Evolutionary conservation across 2,113 vertebrate species (phyloP).

Genomic region (Nothocercus julius): DNA sequence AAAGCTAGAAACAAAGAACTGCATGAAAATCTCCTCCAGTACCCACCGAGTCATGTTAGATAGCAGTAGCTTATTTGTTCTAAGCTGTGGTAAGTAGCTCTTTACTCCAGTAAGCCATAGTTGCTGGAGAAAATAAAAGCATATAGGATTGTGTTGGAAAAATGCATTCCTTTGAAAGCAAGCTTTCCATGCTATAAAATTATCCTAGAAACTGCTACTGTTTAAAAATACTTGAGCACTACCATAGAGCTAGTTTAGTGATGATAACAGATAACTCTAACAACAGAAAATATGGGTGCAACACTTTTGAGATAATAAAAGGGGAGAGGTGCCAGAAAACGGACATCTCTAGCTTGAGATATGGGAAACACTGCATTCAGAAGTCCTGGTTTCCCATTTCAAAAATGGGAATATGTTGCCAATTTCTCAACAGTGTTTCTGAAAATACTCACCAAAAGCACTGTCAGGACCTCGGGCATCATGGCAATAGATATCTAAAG

Average conservation of each 20-base stretch:
- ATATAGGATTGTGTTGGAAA: background rate
- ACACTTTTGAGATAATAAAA: background rate
- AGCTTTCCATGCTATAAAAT: background rate
- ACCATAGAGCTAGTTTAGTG: background rate
- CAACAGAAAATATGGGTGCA: background rate
- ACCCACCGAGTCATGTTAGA: background rate
- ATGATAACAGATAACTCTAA: background rate
- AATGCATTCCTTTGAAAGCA: background rate
- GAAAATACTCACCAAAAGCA: background rate
- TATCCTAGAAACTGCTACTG: background rate
- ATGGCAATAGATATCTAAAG: background rate
- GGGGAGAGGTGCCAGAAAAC: background rate
- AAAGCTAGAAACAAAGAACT: background rate
- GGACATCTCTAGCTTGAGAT: background rate
- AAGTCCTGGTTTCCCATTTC: background rate
- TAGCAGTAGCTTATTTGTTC: background rate
- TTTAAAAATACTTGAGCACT: background rate
- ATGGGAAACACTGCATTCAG: background rate
- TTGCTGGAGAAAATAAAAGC: background rate
- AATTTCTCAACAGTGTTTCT: background rate
- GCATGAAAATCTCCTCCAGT: background rate
- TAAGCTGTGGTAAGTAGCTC: background rate
- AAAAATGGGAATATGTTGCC: background rate
- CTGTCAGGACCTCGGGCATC: accelerated
- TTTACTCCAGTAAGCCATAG: background rate